Percentiles rank a stretch among this genome's conserved stretches.
Conservation (phyloP, 2,113 vertebrate genomes). For the Sterna hirundo region DNA sequence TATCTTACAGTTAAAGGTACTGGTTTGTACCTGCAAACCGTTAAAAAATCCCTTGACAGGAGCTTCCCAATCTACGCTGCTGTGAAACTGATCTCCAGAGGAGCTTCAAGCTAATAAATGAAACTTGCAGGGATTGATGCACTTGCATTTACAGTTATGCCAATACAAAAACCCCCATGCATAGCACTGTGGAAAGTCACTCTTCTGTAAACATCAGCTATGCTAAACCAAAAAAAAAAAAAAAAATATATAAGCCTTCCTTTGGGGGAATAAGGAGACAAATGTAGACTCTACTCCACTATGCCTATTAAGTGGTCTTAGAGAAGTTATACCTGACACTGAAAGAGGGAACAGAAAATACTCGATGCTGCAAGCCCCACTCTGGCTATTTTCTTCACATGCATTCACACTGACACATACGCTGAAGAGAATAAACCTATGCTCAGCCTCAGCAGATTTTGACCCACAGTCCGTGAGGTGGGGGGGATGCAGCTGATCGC, state of each 20-base stretch:
- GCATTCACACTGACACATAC: background rate
- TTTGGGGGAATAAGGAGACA: background rate
- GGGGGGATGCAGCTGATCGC: background rate
- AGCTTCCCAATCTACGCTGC: background rate
- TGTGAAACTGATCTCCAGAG: background rate
- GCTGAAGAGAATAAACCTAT: background rate
- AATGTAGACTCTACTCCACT: background rate
- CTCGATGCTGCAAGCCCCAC: background rate
- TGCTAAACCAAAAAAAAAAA: background rate
- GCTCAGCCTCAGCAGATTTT: background rate
- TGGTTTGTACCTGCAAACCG: background rate
- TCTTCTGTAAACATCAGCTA: background rate
- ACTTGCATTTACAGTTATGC: background rate
- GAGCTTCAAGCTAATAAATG: background rate
- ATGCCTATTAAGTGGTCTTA: background rate
- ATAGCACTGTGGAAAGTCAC: background rate
- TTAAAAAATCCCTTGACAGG: background rate
- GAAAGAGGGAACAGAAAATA: background rate
- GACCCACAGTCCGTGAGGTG: background rate
- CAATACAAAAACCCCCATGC: background rate
- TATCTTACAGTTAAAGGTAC: background rate
- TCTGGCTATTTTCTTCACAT: background rate
- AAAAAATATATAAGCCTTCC: background rate
- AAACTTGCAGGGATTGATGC: background rate
- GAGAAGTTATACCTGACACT: background rate